Percentiles rank a stretch among this genome's conserved stretches.
Conservation (phyloP, 2,113 vertebrate genomes). For the Martes martes region DNA sequence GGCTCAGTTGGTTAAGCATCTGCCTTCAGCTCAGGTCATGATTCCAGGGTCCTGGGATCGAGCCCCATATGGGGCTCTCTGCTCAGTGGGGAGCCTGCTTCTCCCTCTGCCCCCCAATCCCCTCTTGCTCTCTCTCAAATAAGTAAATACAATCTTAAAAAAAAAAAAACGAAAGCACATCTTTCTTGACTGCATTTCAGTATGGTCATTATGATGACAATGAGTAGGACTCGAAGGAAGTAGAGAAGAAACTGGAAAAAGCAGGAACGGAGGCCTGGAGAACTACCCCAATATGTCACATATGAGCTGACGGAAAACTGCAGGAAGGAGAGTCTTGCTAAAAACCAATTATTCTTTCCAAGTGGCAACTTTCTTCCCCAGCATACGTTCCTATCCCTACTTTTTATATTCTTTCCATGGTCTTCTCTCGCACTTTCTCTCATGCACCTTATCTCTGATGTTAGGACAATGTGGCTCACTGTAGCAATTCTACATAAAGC, state of each 20-base stretch:
- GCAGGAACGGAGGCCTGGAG: neutral
- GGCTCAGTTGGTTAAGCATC: neutral
- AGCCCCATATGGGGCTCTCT: neutral
- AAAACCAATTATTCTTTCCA: neutral
- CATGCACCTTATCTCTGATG: neutral
- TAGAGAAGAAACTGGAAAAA: neutral
- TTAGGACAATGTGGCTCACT: neutral
- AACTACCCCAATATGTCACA: fast-evolving
- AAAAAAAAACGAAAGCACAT: neutral
- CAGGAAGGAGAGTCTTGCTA: neutral
- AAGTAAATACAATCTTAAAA: neutral
- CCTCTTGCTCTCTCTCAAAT: neutral
- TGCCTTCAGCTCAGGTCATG: neutral
- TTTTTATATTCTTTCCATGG: neutral
- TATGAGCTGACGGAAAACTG: fast-evolving
- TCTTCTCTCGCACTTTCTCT: neutral
- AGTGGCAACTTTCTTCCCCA: neutral
- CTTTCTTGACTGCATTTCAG: neutral
- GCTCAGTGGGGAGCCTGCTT: neutral
- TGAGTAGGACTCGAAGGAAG: neutral
- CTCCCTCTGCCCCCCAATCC: neutral
- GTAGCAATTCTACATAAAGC: neutral
- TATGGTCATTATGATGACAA: neutral
- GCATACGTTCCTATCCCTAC: neutral
- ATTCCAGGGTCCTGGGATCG: neutral